Evolutionary conservation across 2,888 invertebrate genomes (phyloP).

Genomic region (Alloplasta piceator): DNA sequence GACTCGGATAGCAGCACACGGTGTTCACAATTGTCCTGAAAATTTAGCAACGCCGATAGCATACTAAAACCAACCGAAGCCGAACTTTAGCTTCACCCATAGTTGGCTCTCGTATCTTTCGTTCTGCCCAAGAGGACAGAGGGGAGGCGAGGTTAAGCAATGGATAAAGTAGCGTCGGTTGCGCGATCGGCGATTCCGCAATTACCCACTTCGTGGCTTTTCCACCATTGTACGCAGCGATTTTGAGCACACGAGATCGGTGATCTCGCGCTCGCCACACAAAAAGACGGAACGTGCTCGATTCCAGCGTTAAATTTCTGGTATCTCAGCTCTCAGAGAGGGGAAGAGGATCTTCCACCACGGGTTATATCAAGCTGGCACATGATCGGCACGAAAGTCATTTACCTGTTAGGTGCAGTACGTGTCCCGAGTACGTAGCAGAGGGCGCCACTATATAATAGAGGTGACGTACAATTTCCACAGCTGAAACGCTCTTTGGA

Average conservation of each 20-base stretch:
- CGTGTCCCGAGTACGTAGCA: constrained; percentile 58
- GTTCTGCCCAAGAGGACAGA: constrained; percentile 32
- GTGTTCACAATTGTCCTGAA: neutral
- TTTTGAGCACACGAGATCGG: constrained; percentile 25
- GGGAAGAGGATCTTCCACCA: constrained; percentile 4
- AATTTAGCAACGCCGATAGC: constrained; percentile 51
- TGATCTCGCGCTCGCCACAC: constrained; percentile 14
- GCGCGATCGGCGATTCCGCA: constrained; percentile 59
- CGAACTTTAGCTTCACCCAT: neutral
- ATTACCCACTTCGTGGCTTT: constrained; percentile 64
- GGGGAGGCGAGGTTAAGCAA: constrained; percentile 22
- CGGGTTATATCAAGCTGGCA: constrained; percentile 28
- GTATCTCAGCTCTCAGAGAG: neutral
- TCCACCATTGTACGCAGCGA: constrained; percentile 8
- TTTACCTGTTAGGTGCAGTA: constrained; percentile 63
- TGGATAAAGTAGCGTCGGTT: constrained; percentile 60
- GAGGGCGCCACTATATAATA: constrained; percentile 19
- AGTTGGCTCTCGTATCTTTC: constrained; percentile 17
- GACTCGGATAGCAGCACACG: neutral
- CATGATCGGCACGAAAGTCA: constrained; percentile 62
- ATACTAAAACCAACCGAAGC: neutral
- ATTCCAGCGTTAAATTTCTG: constrained; percentile 44
- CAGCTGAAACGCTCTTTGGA: constrained; percentile 47
- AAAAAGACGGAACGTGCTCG: constrained; percentile 53
- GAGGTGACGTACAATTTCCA: constrained; percentile 31